Evolutionary conservation across 2,113 vertebrate species (phyloP).

Genomic region (Dromaius novaehollandiae): DNA sequence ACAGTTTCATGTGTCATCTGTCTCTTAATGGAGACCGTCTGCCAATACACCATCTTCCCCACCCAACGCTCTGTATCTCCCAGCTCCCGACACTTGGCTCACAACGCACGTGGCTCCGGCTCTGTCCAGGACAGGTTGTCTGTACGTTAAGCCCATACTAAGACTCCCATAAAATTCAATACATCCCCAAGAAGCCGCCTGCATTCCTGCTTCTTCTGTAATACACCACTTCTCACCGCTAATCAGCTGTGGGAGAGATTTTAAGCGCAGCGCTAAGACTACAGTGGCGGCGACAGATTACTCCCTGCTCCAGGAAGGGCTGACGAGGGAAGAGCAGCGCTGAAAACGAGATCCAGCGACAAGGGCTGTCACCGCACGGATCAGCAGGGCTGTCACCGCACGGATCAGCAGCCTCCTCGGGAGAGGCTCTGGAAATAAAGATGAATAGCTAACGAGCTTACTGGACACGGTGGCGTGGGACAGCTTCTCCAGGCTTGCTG

Average conservation of each 20-base stretch:
- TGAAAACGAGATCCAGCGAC: not conserved
- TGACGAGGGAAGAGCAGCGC: not conserved
- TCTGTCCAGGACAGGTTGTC: not conserved
- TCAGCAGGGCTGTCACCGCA: too few species aligned
- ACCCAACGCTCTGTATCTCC: not conserved
- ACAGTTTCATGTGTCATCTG: not conserved
- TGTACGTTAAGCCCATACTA: not conserved
- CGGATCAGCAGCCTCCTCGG: not conserved
- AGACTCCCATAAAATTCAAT: not conserved
- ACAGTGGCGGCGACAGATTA: not conserved
- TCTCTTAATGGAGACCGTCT: accelerated
- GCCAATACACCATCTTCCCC: not conserved
- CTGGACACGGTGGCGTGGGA: accelerated
- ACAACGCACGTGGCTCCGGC: not conserved
- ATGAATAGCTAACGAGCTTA: not conserved
- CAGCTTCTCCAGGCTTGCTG: not conserved
- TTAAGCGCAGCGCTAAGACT: not conserved
- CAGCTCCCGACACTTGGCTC: not conserved
- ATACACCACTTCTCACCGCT: not conserved
- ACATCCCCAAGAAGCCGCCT: not conserved
- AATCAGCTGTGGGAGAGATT: not conserved
- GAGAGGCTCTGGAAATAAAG: not conserved
- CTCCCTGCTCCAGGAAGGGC: not conserved
- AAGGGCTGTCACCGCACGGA: not conserved
- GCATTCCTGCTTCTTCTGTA: not conserved